Evolutionary conservation across 2,888 invertebrate genomes (phyloP), one percentile per base, ranked within the genome.

Genomic region (Anorthoa munda): DNA sequence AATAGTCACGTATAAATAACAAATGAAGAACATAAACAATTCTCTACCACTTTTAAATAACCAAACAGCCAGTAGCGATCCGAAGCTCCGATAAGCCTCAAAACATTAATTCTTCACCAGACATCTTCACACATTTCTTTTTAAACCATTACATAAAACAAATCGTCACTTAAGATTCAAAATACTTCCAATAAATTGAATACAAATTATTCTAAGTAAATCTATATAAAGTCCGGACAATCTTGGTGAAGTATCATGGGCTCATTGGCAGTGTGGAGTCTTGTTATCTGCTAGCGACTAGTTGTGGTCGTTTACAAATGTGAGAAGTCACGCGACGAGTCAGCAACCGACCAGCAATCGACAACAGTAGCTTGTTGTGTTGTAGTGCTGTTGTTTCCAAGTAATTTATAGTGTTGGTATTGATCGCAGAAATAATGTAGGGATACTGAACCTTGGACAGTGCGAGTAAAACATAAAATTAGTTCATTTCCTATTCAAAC

Each of bases 261-360:
- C 61, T 77, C 75, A 72, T 55, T 69, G 81, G 21, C 60, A 67
- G 69, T 48, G 39, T 60, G 45, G 45, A 15, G 60, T 60, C 60
- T 45, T 21, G 60, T 60, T 60, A 60, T 60, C 60, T 60, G 21
- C 21, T 45, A 9, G 60, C 45, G 60, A 45, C 60, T 60, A 60
- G 60, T 60, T 60, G 60, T 17, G 60, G 60, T 60, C 60, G 60
- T 60, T 60, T 60, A 60, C 60, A 60, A 60, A 60, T 60, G 60
- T 60, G 91, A 89, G 85, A 86, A 94, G 95, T 95, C 95, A 95
- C 95, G 95, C 95, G 90, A 95, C 82, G 81, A 84, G 81, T 78
- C 87, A 76, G 79, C 87, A 80, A 85, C 86, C 69, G 72, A 60
- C 68, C 71, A 70, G 74, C 68, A 66, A 68, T 81, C 79, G 65